These are phyloP conservation scores for Drymodes brunneopygia DNA, from an alignment of 2,113 vertebrate species.

Conservation along the genomic window DNA sequence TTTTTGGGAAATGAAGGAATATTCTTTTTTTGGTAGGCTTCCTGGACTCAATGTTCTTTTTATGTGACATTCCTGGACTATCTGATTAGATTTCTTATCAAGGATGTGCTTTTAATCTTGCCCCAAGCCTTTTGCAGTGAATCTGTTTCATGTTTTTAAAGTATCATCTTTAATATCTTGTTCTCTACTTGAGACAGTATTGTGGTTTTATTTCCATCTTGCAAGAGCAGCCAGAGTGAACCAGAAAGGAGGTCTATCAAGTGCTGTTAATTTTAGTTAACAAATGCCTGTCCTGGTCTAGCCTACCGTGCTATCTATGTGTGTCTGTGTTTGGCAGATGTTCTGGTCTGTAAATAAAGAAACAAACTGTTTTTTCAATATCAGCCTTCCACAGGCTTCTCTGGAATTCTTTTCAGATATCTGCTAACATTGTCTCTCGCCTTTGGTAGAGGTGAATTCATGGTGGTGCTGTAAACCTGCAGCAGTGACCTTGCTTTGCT, in stretches of 20 bases:
- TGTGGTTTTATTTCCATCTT: not conserved
- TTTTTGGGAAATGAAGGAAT: not conserved
- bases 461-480: not conserved
- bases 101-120: not conserved
- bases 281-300: not conserved
- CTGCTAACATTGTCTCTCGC: fast-evolving
- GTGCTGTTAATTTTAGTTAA: not conserved
- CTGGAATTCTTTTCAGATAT: not conserved
- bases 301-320: not conserved
- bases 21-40: not conserved
- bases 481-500: not conserved
- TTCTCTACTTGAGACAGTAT: not conserved
- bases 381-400: not conserved
- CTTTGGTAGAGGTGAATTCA: not conserved
- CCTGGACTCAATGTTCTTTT: not conserved
- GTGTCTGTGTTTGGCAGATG: not conserved
- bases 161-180: not conserved
- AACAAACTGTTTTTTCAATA: not conserved
- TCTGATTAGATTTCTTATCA: not conserved
- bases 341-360: not conserved
- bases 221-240: not conserved
- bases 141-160: not conserved
- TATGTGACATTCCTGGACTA: not conserved
- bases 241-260: not conserved
- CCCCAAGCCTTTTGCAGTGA: not conserved